A percentile compares a stretch with the other conserved stretches of the same genome.
phyloP scores from a whole-genome alignment of 2,888 invertebrate genomes.

The Troides aeacus region DNA sequence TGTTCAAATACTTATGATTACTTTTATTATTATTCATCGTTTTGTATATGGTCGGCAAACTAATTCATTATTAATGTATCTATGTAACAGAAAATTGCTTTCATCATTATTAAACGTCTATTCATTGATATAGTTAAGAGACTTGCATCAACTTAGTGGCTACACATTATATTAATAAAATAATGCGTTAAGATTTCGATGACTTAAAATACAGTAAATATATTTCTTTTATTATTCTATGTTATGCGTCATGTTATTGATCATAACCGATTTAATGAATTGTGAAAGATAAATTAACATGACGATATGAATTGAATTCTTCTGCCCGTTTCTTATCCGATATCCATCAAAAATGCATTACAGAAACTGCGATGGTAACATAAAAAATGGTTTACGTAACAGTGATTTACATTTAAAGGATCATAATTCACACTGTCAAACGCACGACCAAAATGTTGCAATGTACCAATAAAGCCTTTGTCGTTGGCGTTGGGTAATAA shows the following conservation, averaged over 20 bases:
- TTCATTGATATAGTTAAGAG: background rate
- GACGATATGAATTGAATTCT: background rate
- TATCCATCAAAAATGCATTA: background rate
- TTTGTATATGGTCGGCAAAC: background rate
- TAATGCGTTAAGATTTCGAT: no score
- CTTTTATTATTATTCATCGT: background rate
- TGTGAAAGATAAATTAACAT: background rate
- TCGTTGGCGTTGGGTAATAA: constrained; percentile 28
- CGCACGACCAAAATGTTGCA: constrained; percentile 8
- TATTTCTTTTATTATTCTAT: background rate
- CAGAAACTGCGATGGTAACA: background rate
- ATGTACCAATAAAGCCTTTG: constrained; percentile 13
- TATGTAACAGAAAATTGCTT: background rate
- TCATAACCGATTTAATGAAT: background rate
- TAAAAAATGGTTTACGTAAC: constrained; percentile 26
- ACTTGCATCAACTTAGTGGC: no score
- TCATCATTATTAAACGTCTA: background rate
- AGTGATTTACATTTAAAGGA: constrained; percentile 24
- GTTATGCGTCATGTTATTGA: background rate
- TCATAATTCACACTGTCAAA: constrained; percentile 23
- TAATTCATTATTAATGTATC: background rate
- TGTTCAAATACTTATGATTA: constrained; percentile 24
- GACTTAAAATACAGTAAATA: background rate
- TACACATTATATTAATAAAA: no score
- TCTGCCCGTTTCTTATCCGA: background rate